Conservation (phyloP, 2,797 vertebrate genomes). For the Schizothorax lantsangensis region DNA sequence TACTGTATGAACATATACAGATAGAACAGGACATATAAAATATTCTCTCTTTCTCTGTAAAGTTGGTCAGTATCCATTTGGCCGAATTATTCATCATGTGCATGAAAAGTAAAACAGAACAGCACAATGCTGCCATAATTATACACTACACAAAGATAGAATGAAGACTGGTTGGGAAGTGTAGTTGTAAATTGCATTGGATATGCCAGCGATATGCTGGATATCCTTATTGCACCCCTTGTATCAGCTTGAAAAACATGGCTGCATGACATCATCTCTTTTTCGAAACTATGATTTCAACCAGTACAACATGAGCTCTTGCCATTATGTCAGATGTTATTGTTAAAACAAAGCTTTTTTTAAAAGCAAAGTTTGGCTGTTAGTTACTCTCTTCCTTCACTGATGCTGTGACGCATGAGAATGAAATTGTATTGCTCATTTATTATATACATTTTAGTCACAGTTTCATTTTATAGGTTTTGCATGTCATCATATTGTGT, state of each 20-base stretch:
- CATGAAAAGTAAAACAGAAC: conserved; percentile 2
- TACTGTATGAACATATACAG: neutral
- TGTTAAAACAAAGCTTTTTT: conserved; percentile 52
- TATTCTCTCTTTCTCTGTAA: neutral
- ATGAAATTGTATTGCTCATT: neutral
- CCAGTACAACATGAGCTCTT: conserved; percentile 48
- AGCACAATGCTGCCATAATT: conserved; percentile 1
- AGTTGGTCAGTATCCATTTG: conserved; percentile 2
- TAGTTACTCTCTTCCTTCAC: conserved; percentile 22
- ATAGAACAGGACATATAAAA: neutral
- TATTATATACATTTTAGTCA: neutral
- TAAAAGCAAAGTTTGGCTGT: conserved; percentile 19
- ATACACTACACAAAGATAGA: neutral
- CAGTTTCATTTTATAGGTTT: conserved; percentile 12
- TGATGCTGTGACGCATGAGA: neutral
- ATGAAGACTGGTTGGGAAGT: conserved; percentile 9
- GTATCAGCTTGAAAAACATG: conserved; percentile 60
- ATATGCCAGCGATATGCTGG: too few relatives aligned
- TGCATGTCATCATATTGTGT: conserved; percentile 6
- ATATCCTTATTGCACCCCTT: conserved; percentile 43
- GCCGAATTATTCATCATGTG: neutral
- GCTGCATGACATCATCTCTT: conserved; percentile 56
- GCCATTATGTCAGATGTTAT: conserved; percentile 57
- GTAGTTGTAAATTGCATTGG: conserved; percentile 1
- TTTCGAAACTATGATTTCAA: conserved; percentile 63